phyloP scores from a whole-genome alignment of 1,140 invertebrate species.

The Cyphomyrmex costatus region DNA sequence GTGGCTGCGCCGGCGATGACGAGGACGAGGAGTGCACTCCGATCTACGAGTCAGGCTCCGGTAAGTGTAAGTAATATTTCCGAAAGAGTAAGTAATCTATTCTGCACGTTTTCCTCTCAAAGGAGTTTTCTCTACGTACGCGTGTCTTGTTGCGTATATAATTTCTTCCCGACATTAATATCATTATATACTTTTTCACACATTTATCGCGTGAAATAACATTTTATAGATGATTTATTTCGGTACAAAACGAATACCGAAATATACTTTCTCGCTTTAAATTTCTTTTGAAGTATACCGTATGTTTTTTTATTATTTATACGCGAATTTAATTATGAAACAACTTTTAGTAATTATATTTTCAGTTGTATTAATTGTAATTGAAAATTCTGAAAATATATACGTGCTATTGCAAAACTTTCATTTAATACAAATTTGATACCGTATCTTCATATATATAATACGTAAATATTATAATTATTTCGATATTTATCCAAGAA shows the following conservation, averaged over 20 bases:
- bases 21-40: slow-evolving; percentile 95
- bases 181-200: too few relatives aligned
- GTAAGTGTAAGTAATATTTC: slow-evolving; percentile 83
- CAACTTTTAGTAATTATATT: background rate
- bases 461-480: background rate
- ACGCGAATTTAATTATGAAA: background rate
- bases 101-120: slow-evolving; percentile 37
- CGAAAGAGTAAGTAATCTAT: slow-evolving; percentile 66
- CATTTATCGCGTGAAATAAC: too few relatives aligned
- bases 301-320: background rate
- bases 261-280: background rate
- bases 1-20: slow-evolving; percentile 94
- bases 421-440: background rate
- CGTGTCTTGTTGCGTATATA: background rate
- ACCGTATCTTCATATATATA: background rate
- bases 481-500: background rate
- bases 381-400: background rate
- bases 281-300: background rate
- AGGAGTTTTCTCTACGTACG: slow-evolving; percentile 17
- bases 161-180: background rate
- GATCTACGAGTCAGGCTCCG: slow-evolving; percentile 92
- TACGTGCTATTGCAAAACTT: background rate
- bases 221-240: background rate
- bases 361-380: background rate
- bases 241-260: too few relatives aligned